phyloP scores from a whole-genome alignment of 1,140 invertebrate species.

The Wasmannia auropunctata region DNA sequence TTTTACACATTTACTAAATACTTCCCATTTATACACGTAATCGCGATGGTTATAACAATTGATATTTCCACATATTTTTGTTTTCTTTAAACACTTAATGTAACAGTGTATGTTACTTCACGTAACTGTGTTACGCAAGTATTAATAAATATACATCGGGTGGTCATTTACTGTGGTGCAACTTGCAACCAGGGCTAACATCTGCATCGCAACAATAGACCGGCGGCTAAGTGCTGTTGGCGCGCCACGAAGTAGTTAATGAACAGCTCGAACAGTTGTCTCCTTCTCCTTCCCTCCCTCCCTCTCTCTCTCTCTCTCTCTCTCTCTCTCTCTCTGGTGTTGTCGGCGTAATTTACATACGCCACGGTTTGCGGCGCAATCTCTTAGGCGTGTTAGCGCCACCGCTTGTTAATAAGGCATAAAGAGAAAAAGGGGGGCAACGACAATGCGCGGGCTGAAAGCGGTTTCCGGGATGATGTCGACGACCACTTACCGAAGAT shows the following conservation, averaged over 20 bases:
- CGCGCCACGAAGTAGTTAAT: conserved; percentile 35
- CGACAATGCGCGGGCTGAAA: conserved; percentile 1
- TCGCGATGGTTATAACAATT: too few relatives aligned
- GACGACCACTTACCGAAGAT: conserved; percentile 47
- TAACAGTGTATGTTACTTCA: background rate
- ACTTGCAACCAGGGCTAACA: conserved; percentile 10
- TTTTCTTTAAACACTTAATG: background rate
- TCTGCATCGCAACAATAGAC: conserved; percentile 7
- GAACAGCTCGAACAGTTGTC: conserved; percentile 24
- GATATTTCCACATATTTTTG: background rate
- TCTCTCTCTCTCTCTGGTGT: background rate
- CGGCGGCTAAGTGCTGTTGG: conserved; percentile 23
- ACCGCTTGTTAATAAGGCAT: conserved; percentile 60
- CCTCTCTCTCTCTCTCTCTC: background rate
- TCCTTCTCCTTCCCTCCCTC: background rate
- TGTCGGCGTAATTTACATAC: conserved; percentile 60
- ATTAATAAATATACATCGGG: conserved; percentile 12
- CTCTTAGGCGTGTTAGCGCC: conserved; percentile 34
- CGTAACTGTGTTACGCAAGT: background rate
- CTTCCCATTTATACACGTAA: background rate
- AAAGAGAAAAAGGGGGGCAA: conserved; percentile 43
- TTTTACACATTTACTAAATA: background rate
- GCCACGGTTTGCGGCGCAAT: background rate
- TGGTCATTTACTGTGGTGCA: background rate
- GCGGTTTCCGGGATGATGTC: conserved; percentile 50